Evolutionary conservation across 2,797 vertebrate species (phyloP), one percentile per base, ranked within the genome.

Genomic region (Loriculus beryllinus): DNA sequence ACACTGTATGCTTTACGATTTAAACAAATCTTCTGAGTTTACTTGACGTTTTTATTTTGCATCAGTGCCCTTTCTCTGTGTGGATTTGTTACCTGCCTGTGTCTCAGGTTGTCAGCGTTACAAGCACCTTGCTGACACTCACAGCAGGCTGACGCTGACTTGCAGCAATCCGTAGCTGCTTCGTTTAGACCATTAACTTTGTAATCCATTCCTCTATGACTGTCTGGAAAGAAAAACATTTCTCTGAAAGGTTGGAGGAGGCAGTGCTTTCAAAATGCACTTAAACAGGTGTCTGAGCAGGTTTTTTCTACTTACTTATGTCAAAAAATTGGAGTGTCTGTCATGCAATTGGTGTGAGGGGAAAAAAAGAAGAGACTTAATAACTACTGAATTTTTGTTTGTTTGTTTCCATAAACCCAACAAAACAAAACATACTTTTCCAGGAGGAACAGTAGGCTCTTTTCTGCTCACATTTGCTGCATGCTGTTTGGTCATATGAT

Each of bases 191-290:
- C 35, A 49, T 57, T 79, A 81, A 42, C 14, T 12, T 78, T 67
- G 14, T 20, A 76, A 37, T 64, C 40, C 4, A 0, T 56, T 91
- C 56, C 16, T 49, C 48, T 75, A 31, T 6, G 14, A 22, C 39
- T 74, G 3, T 42, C 14, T 71, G 47, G 57, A 91, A 89, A 81
- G 72, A 39, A 89, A 85, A 95, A 43, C 1, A 17, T 71, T 88
- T 62, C 37, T n/a, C 29, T 81, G 52, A 37, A 81, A 78, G 26
- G 45, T 64, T 10, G 59, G 64, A 87, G 62, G 26, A 49, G 7
- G 13, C 16, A 21, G 19, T 48, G 42, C 26, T 43, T 85, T 74
- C 60, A 87, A 70, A 81, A 62, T 12, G 9, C 39, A 37, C 71
- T 90, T 75, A 52, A 91, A 31, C n/a, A 80, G 42, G 6, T 81